phyloP scores from a whole-genome alignment of 2,888 invertebrate genomes.

The Patella caerulea region DNA sequence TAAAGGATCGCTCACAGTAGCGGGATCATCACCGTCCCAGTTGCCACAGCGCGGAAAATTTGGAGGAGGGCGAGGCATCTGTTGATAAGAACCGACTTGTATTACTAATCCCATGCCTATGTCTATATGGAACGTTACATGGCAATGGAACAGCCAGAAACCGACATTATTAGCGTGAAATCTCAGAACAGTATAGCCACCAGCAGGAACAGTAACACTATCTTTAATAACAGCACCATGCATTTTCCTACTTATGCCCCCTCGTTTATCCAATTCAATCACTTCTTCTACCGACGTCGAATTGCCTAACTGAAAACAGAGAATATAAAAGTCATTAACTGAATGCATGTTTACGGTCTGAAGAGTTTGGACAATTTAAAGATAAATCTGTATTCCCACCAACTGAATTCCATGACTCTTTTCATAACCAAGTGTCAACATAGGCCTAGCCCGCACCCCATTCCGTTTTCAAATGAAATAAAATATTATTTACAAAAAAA shows the following conservation, averaged over 20 bases:
- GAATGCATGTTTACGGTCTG: too few relatives aligned
- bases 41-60: constrained; percentile 85
- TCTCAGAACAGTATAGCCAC: constrained; percentile 88
- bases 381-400: too few relatives aligned
- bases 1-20: neutral
- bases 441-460: too few relatives aligned
- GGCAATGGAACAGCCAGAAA: constrained; percentile 93
- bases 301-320: constrained; percentile 38
- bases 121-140: constrained; percentile 92
- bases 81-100: constrained; percentile 85
- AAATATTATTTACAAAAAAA: too few relatives aligned
- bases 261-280: constrained; percentile 79
- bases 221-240: constrained; percentile 86
- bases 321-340: too few relatives aligned
- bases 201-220: constrained; percentile 91
- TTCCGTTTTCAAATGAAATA: too few relatives aligned
- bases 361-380: too few relatives aligned
- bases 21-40: constrained; percentile 62
- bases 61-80: constrained; percentile 82
- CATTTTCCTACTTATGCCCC: constrained; percentile 81
- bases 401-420: too few relatives aligned
- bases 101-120: constrained; percentile 90
- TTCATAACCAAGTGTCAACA: too few relatives aligned
- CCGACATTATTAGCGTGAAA: constrained; percentile 90
- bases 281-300: constrained; percentile 79